Evolutionary conservation across 2,797 vertebrate genomes (phyloP).

Genomic region (Parauchenoglanis ngamensis): DNA sequence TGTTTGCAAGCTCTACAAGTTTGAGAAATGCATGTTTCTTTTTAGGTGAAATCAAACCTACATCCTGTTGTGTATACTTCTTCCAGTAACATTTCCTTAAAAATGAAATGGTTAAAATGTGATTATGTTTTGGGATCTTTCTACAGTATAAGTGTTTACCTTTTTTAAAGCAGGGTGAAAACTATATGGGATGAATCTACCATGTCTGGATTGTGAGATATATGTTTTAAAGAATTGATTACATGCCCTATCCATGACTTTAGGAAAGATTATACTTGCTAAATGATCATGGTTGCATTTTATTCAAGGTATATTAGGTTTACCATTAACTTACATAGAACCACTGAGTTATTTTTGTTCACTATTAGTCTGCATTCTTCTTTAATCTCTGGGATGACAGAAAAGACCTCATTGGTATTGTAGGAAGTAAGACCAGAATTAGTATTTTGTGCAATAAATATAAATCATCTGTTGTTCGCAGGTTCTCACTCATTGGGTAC

Average conservation of each 20-base stretch:
- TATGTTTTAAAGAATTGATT: not conserved
- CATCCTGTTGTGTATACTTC: not conserved
- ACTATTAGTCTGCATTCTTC: constrained; percentile 13
- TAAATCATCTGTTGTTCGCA: constrained; percentile 64
- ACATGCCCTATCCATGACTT: not conserved
- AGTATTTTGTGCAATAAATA: constrained; percentile 11
- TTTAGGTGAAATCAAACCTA: constrained; percentile 47
- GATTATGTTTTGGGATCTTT: not conserved
- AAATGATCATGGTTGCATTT: constrained; percentile 8
- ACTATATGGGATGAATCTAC: not conserved
- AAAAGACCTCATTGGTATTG: not conserved
- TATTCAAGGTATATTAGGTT: constrained; percentile 13
- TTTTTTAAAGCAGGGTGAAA: not conserved
- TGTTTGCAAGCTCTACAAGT: constrained; percentile 67
- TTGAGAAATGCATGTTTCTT: constrained; percentile 61
- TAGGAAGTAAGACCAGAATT: not conserved
- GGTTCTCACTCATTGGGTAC: constrained; percentile 73
- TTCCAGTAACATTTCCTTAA: not conserved
- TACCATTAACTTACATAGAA: constrained; percentile 25
- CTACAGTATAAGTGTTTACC: not conserved
- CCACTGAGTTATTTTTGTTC: constrained; percentile 1
- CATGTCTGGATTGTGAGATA: not conserved
- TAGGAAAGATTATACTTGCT: not conserved
- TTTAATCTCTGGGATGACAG: constrained; percentile 12
- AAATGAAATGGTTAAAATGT: not conserved